Evolutionary conservation across 2,797 vertebrate genomes (phyloP).

Genomic region (Hoplostethus mediterraneus): DNA sequence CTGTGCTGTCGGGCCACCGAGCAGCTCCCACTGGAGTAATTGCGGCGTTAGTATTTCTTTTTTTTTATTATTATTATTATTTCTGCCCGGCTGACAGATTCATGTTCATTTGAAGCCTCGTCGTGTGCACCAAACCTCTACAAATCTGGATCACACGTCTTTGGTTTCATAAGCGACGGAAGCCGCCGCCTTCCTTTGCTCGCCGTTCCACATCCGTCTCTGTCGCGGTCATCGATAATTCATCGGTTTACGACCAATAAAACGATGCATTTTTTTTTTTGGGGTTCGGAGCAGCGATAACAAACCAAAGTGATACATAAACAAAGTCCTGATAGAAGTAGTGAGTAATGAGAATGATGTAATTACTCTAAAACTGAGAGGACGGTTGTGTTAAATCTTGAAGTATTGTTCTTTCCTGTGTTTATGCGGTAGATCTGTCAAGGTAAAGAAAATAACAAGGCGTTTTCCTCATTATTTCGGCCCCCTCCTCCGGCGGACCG

Average conservation of each 20-base stretch:
- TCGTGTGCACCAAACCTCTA: not conserved
- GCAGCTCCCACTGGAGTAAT: not conserved
- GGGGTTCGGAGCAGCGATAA: not conserved
- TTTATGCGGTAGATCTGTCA: constrained; percentile 1
- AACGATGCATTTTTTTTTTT: not conserved
- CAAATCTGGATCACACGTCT: constrained; percentile 21
- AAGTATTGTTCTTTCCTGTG: no score
- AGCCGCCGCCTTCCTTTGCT: constrained; percentile 23
- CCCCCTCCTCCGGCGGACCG: constrained; percentile 3
- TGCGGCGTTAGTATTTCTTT: not conserved
- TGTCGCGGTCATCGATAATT: not conserved
- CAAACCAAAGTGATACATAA: constrained; percentile 27
- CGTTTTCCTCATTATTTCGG: constrained; percentile 15
- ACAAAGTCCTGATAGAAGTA: not conserved
- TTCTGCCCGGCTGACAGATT: not conserved
- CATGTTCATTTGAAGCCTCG: no score
- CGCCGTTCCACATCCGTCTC: not conserved
- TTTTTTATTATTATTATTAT: not conserved
- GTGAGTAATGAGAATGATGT: not conserved
- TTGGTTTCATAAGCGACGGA: constrained; percentile 38
- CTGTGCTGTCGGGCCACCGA: not conserved
- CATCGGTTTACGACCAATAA: not conserved
- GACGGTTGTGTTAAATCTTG: not conserved
- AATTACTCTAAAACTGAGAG: not conserved
- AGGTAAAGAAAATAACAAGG: constrained; percentile 1